Evolutionary conservation across 2,888 invertebrate species (phyloP), one percentile per base, ranked within the genome.

Genomic region (Drosophila pegasa): DNA sequence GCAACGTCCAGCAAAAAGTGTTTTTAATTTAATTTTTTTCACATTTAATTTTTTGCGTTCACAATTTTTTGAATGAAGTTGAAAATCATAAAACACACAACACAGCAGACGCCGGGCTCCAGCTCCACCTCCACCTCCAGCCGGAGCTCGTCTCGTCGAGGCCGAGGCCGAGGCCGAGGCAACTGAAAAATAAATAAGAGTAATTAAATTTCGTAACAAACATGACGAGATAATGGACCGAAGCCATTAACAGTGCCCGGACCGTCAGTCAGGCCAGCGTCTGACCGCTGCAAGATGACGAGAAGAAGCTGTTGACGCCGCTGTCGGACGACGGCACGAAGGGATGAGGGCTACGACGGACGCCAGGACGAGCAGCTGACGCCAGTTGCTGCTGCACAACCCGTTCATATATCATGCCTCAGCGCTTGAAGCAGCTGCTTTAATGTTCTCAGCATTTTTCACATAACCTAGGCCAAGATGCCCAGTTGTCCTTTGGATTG

Each of bases 141-240:
- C 16, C 25, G n/a, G 43, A 16, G n/a, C n/a, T n/a, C n/a, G n/a
- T n/a, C n/a, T n/a, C 22, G 38, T 16, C 22, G 33, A 45, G 31
- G 41, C 20, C 22, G 48, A 37, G n/a, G 61, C 6, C n/a, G n/a
- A 10, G 45, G 31, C 56, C 35, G 27, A 59, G 73, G 65, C 69
- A 77, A 77, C 68, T 71, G 87, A 75, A 82, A 89, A 87, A 89
- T 91, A 91, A 91, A 90, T 90, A 90, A 90, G 86, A 91, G 90
- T 91, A 91, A 91, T 91, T 91, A 91, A 91, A 91, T 91, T 91
- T 90, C 78, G 88, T 89, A 91, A 87, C 90, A 91, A 91, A 91
- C 90, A 91, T 90, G 91, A 90, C 90, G 91, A 91, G 91, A 91
- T 91, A 91, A 91, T 91, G 91, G 91, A 91, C 90, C 86, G 80